These are phyloP conservation scores for Aphaenogaster floridana DNA, from an alignment of 1,140 invertebrate genomes.

Conservation along the genomic window DNA sequence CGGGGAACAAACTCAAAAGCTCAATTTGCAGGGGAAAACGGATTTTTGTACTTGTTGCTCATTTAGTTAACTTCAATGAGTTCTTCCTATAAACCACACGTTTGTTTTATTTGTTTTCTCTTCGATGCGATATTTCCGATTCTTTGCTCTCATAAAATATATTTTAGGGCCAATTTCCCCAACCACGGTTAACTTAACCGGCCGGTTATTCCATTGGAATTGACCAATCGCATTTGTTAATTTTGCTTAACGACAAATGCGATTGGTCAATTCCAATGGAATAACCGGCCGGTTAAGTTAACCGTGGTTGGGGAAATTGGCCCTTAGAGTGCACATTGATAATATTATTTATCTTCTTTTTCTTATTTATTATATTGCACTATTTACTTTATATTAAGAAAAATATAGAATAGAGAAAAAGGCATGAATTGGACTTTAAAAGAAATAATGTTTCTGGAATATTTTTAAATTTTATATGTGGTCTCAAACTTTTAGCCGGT, in stretches of 20 bases:
- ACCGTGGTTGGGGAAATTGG: too few species aligned
- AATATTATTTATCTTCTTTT: not conserved
- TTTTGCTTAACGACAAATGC: too few species aligned
- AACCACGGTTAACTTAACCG: too few species aligned
- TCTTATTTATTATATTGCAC: not conserved
- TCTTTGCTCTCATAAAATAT: not conserved
- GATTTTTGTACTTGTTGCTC: not conserved
- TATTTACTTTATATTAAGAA: too few species aligned
- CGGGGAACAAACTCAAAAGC: not conserved
- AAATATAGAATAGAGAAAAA: too few species aligned
- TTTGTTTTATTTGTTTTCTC: not conserved
- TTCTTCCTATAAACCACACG: not conserved
- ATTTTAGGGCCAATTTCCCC: not conserved
- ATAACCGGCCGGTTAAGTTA: too few species aligned
- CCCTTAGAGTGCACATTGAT: too few species aligned
- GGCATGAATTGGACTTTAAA: too few species aligned
- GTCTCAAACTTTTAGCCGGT: not conserved
- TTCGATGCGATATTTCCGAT: not conserved
- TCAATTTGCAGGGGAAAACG: not conserved
- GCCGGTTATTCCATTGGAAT: too few species aligned
- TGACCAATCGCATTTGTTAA: too few species aligned
- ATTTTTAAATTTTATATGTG: too few species aligned
- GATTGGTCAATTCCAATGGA: too few species aligned
- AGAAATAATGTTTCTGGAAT: not conserved
- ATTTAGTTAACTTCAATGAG: not conserved